A percentile compares a stretch with the other conserved stretches of the same genome.
phyloP scores from a whole-genome alignment of 2,113 vertebrate genomes.

The Chrysemys picta region DNA sequence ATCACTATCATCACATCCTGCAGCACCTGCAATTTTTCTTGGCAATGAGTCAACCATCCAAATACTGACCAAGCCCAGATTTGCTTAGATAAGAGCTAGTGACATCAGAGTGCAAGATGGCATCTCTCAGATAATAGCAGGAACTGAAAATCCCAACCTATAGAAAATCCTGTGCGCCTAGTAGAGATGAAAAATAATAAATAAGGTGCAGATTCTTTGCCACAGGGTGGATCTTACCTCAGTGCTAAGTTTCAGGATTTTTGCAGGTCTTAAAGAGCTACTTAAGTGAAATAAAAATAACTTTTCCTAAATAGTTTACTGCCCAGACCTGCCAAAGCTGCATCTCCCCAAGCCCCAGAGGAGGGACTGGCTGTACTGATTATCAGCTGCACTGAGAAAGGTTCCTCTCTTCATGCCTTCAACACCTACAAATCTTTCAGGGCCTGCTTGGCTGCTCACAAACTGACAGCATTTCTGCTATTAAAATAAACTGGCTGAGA shows the following conservation, averaged over 20 bases:
- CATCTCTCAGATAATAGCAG: background rate
- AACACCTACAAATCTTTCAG: constrained; percentile 38
- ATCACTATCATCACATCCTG: background rate
- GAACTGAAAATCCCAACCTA: background rate
- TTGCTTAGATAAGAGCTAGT: background rate
- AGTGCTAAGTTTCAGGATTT: constrained; percentile 18
- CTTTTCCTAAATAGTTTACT: constrained; percentile 58
- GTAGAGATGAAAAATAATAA: background rate
- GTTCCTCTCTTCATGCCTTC: constrained; percentile 43
- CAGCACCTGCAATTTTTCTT: background rate
- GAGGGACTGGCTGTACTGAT: background rate
- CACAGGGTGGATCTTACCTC: constrained; percentile 7
- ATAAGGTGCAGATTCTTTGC: constrained; percentile 26
- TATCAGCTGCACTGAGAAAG: constrained; percentile 33
- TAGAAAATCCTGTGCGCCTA: background rate
- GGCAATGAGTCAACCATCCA: background rate
- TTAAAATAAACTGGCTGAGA: constrained; percentile 43
- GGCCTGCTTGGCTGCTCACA: constrained; percentile 7
- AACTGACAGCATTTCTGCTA: constrained; percentile 15
- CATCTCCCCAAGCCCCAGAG: constrained; percentile 20
- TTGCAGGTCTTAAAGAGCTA: constrained; percentile 56
- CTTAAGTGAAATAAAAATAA: constrained; percentile 42
- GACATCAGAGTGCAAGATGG: background rate
- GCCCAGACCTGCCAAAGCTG: constrained; percentile 16
- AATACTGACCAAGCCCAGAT: background rate